Base-by-base conservation (phyloP, 2,888 invertebrate genomes). In the Aporophyla nigra region DNA sequence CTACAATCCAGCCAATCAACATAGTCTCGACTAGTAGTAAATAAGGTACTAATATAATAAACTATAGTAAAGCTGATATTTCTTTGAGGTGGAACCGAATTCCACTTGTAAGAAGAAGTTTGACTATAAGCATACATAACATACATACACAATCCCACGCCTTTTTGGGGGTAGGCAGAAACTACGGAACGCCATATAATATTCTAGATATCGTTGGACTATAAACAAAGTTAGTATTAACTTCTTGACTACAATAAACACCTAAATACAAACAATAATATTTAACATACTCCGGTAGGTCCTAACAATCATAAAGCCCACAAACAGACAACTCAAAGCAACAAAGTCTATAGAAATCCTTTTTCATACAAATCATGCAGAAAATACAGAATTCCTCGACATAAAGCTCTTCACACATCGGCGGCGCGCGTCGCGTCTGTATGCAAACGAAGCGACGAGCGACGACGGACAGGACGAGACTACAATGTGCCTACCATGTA, bases 401-500 rank as follows among this genome's bases (percentile, higher is more conserved):
- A 80, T 76, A 70, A 81, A 83, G 82, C 71, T 65, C 68, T 83
- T 86, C 74, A 75, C 78, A 87, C 83, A 82, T 86, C 65, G 70
- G 43, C 68, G 53, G 46, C 58, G 63, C 77, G 14, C 16, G 58
- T 71, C 74, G 76, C 72, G 70, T 49, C 85, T 54, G 61, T 71
- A 83, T 82, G 85, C 82, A 85, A 84, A 85, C 75, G 76, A 74
- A 53, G 78, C 49, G 74, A 73, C 49, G 33, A 14, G 62, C 40
- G 54, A 53, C 71, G 56, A 71, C 67, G 33, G 72, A 82, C 78
- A 87, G 83, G 86, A 87, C 81, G 82, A 84, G 86, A 85, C 81
- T 78, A 86, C 84, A 86, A 80, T 88, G 82, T 75, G 65, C 66
- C 46, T 33, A 51, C 14, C 53, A 27, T 62, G 49, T 69, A 49